Conservation (phyloP, 2,113 vertebrate species). For the Genyomyrus donnyi region DNA sequence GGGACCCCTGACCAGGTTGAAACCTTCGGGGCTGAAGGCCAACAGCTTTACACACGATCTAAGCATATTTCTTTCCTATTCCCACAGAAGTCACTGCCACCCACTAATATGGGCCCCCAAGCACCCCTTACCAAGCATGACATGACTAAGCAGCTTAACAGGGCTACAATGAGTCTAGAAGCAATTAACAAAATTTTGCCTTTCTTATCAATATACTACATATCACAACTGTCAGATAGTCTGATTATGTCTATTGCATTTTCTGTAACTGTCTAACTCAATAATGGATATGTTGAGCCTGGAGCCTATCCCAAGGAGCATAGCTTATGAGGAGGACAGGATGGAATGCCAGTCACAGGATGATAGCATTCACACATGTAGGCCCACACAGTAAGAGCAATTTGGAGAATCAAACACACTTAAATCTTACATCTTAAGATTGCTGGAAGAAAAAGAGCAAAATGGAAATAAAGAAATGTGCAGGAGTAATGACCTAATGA, state of each 20-base stretch:
- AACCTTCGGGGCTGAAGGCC: slow-evolving; percentile 41
- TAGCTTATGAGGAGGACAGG: not conserved
- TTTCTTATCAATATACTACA: not conserved
- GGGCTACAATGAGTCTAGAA: slow-evolving; percentile 18
- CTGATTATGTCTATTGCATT: not conserved
- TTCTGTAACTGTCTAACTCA: not conserved
- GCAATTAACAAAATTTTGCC: slow-evolving; percentile 31
- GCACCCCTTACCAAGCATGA: not conserved
- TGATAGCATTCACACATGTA: not conserved
- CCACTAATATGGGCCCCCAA: slow-evolving; percentile 25
- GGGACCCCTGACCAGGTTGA: slow-evolving; percentile 47
- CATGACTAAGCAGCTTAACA: slow-evolving; percentile 22
- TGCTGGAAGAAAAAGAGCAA: not conserved
- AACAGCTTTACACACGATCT: slow-evolving; percentile 40
- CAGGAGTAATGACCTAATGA: not conserved
- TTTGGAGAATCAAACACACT: not conserved
- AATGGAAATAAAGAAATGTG: not conserved
- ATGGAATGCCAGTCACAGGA: not conserved
- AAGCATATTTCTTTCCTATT: slow-evolving; percentile 46
- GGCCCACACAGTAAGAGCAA: not conserved
- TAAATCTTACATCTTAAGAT: not conserved
- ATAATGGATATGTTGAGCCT: not conserved
- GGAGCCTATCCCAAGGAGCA: not conserved
- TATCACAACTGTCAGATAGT: not conserved
- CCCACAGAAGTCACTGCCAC: slow-evolving; percentile 37